Base-by-base conservation (phyloP, 2,797 vertebrate species). In the Coracias cyanogaster region DNA sequence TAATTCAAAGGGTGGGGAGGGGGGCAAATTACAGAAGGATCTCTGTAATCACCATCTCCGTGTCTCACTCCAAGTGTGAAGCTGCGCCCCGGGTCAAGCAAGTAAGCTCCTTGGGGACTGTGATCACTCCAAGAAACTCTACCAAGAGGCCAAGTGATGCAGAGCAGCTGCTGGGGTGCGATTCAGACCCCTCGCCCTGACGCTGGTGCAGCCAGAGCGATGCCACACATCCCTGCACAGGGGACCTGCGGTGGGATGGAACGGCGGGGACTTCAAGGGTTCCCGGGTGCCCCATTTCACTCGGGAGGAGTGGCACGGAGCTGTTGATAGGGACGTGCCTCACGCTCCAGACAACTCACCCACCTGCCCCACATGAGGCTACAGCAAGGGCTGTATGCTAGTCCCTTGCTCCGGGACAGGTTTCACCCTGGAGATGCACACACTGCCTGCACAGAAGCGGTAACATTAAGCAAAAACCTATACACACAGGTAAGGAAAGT, bases 321-420 rank as follows among this genome's bases (percentile, higher is more conserved):
- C 26, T 14, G 49, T 21, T 4, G 0, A 12, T 1, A 4, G 39
- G 15, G 25, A 46, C 3, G 1, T 17, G 55, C n/a, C n/a, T 28
- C 39, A 76, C 3, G 0, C 29, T 29, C 17, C 41, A 69, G 39
- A 24, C 58, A 51, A 5, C 15, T 18, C 51, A 20, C 6, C 12
- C 2, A 0, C 7, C 35, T 8, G 1, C 14, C 10, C 45, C 0
- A 0, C 1, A 0, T 21, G 6, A 55, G 52, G 61, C 57, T 7
- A 37, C 37, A 60, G 74, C 69, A 35, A 14, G 0, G 64, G 48
- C 67, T 37, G 25, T 6, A 8, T 4, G 3, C 24, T 4, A 13
- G 39, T 1, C 11, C n/a, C 48, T 12, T 60, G 49, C 49, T 51
- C 0, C 18, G 35, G 69, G 49, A 46, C 48, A 54, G 49, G 13